phyloP scores from a whole-genome alignment of 2,797 vertebrate genomes.

The Brachyalestes nurse region DNA sequence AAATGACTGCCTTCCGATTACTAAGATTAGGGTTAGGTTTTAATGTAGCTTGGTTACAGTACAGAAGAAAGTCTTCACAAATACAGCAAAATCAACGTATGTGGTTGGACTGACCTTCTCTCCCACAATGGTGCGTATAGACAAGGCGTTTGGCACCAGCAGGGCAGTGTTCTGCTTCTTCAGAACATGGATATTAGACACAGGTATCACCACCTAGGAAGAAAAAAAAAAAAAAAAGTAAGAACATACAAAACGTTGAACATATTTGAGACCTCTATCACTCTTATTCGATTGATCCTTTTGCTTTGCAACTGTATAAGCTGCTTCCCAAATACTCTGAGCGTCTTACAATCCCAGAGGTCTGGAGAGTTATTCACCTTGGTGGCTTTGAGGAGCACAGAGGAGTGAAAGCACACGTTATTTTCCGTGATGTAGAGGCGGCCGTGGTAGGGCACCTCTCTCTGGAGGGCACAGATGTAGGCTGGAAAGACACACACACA shows the following conservation, averaged over 20 bases:
- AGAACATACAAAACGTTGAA: background rate
- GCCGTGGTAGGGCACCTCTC: slow-evolving; percentile 86
- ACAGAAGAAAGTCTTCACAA: too few species aligned
- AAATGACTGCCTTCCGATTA: too few species aligned
- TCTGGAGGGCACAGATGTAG: slow-evolving; percentile 88
- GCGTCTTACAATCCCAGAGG: background rate
- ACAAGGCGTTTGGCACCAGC: slow-evolving; percentile 88
- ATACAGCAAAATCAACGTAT: too few species aligned
- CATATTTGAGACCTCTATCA: background rate
- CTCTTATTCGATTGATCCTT: background rate
- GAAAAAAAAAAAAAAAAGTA: too few species aligned
- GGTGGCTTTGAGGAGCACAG: slow-evolving; percentile 84
- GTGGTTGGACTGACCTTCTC: slow-evolving; percentile 80
- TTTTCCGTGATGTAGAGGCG: slow-evolving; percentile 82
- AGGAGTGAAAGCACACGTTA: slow-evolving; percentile 85
- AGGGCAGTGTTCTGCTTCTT: slow-evolving; percentile 90
- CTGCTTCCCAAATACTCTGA: background rate
- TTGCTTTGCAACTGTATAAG: background rate
- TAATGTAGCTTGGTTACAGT: too few species aligned
- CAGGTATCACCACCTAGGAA: slow-evolving; percentile 79
- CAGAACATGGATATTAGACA: slow-evolving; percentile 74
- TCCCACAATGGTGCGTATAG: slow-evolving; percentile 79
- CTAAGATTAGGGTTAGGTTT: too few species aligned
- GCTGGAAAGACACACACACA: slow-evolving; percentile 64
- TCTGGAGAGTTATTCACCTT: slow-evolving; percentile 72